Evolutionary conservation across 2,113 vertebrate species (phyloP).

Genomic region (Chauna torquata): DNA sequence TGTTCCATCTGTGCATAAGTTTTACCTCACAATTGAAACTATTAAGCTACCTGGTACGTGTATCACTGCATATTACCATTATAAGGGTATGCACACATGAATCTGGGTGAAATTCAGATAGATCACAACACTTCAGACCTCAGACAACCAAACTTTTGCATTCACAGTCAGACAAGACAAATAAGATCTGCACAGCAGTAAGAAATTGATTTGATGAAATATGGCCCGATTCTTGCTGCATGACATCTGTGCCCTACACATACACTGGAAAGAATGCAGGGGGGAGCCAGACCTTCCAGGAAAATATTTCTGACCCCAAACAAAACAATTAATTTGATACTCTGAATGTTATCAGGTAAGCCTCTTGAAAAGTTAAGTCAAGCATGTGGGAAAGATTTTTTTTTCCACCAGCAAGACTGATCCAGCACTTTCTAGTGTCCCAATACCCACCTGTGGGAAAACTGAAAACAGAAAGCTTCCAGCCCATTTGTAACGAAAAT

Average conservation of each 20-base stretch:
- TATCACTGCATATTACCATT: neutral
- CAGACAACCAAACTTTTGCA: neutral
- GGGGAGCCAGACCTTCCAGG: neutral
- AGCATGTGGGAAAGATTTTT: neutral
- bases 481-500: neutral
- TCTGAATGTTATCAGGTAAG: neutral
- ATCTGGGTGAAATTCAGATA: neutral
- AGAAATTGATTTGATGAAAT: neutral
- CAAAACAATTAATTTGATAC: neutral
- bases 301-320: neutral
- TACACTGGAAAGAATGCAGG: too few relatives aligned
- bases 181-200: neutral
- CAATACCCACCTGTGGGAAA: neutral
- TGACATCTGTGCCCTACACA: neutral
- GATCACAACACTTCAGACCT: neutral
- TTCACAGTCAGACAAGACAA: neutral
- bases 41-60: neutral
- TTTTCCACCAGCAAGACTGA: neutral
- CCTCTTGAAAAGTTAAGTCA: neutral
- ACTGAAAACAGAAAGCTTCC: neutral
- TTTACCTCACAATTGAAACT: neutral
- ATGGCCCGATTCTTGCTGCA: accelerated
- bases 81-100: neutral
- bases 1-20: neutral
- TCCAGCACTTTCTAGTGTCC: neutral